These are phyloP conservation scores for Cottoperca gobio DNA, from an alignment of 2,797 vertebrate species.

Conservation along the genomic window DNA sequence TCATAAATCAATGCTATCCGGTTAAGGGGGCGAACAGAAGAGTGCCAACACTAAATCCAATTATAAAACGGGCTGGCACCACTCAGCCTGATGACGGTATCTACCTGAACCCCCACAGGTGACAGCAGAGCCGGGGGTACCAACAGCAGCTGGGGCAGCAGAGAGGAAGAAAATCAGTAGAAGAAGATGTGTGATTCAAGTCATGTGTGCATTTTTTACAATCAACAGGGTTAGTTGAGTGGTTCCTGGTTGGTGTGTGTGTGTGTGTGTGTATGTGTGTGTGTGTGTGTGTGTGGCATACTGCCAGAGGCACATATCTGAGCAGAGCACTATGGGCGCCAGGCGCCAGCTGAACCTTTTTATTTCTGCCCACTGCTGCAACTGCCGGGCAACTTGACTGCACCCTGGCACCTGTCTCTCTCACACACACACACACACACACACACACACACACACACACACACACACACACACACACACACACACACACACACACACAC, in stretches of 20 bases:
- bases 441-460: slow-evolving; percentile 41
- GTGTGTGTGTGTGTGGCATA: slow-evolving; percentile 57
- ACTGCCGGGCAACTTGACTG: slow-evolving; percentile 77
- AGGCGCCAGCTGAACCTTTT: slow-evolving; percentile 82
- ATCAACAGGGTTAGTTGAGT: slow-evolving; percentile 39
- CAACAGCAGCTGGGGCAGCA: slow-evolving; percentile 54
- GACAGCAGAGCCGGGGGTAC: slow-evolving; percentile 55
- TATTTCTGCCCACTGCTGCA: slow-evolving; percentile 67
- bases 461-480: slow-evolving; percentile 38
- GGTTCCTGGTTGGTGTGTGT: slow-evolving; percentile 2
- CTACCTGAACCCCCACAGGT: slow-evolving; percentile 58
- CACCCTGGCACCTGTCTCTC: slow-evolving; percentile 82
- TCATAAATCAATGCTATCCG: slow-evolving; percentile 76
- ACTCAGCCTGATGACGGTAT: slow-evolving; percentile 73
- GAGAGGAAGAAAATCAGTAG: slow-evolving; percentile 25
- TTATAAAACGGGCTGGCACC: slow-evolving; percentile 78
- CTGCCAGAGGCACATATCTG: slow-evolving; percentile 82
- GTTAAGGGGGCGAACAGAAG: slow-evolving; percentile 36
- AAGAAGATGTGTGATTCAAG: slow-evolving; percentile 15
- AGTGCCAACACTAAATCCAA: slow-evolving; percentile 79
- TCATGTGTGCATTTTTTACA: slow-evolving; percentile 48
- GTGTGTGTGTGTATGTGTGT: slow-evolving; percentile 52
- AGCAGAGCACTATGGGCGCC: slow-evolving; percentile 68
- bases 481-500: slow-evolving; percentile 46
- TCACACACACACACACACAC: slow-evolving; percentile 51